These are phyloP conservation scores for Parascotia fuliginaria DNA, from an alignment of 2,888 invertebrate species.

Conservation along the genomic window DNA sequence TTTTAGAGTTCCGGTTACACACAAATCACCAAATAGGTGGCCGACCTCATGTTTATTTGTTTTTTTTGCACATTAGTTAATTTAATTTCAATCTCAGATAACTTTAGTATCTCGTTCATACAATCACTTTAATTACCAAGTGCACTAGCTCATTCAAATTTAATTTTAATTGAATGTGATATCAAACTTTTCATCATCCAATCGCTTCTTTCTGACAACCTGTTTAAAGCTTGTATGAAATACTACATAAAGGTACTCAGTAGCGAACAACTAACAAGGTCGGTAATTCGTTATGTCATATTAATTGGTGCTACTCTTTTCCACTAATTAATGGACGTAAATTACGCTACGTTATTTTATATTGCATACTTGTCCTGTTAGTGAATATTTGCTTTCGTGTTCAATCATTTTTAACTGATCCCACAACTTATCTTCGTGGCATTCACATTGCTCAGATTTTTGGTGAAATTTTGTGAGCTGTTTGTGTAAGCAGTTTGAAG, in stretches of 20 bases:
- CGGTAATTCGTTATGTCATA: conserved; percentile 50
- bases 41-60: too few relatives aligned
- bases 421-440: conserved; percentile 19
- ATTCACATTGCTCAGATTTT: not conserved
- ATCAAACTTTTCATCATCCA: conserved; percentile 12
- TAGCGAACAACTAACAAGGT: conserved; percentile 43
- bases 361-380: conserved; percentile 15
- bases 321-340: conserved; percentile 46
- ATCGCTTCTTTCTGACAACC: conserved; percentile 33
- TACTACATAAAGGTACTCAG: conserved; percentile 45
- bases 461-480: not conserved
- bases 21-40: too few relatives aligned
- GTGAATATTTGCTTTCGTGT: conserved; percentile 31
- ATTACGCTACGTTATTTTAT: conserved; percentile 21
- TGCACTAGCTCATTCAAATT: not conserved
- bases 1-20: too few relatives aligned
- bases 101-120: conserved; percentile 9
- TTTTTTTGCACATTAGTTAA: too few relatives aligned
- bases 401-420: conserved; percentile 23
- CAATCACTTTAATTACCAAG: conserved; percentile 10
- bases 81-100: not conserved
- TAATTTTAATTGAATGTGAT: conserved; percentile 15
- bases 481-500: not conserved
- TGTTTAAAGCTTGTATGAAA: conserved; percentile 28
- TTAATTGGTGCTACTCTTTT: conserved; percentile 32